Conservation (phyloP, 2,797 vertebrate genomes). For the Malacoraja senta region DNA sequence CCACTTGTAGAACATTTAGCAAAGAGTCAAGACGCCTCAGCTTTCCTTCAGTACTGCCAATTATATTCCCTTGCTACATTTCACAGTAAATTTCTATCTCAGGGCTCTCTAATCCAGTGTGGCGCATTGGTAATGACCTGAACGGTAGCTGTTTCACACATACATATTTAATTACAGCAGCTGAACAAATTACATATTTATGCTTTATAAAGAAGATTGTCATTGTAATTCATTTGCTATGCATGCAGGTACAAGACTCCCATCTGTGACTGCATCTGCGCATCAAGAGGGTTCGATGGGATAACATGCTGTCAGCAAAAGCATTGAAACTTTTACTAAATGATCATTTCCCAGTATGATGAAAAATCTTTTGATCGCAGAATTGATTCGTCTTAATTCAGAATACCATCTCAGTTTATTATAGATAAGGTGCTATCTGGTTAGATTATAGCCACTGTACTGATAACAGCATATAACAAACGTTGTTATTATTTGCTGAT, state of each 20-base stretch:
- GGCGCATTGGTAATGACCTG: constrained; percentile 85
- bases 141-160: constrained; percentile 87
- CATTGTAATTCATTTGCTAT: constrained; percentile 85
- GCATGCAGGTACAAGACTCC: constrained; percentile 88
- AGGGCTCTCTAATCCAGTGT: constrained; percentile 75
- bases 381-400: constrained; percentile 11
- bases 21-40: constrained; percentile 17
- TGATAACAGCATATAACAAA: not conserved
- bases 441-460: not conserved
- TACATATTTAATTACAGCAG: constrained; percentile 99
- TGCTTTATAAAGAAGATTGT: constrained; percentile 86
- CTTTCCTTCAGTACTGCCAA: constrained; percentile 59
- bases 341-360: constrained; percentile 11
- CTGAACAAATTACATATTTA: constrained; percentile 99
- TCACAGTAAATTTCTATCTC: constrained; percentile 74
- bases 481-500: not conserved
- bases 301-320: constrained; percentile 30
- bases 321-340: constrained; percentile 15
- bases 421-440: not conserved
- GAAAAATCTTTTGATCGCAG: not conserved
- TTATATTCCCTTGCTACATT: constrained; percentile 70
- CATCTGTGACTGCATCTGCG: constrained; percentile 94
- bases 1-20: constrained; percentile 30
- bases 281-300: constrained; percentile 60
- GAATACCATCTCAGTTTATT: not conserved